These are phyloP conservation scores for Tympanuchus pallidicinctus DNA, from an alignment of 2,113 vertebrate genomes.

Conservation along the genomic window DNA sequence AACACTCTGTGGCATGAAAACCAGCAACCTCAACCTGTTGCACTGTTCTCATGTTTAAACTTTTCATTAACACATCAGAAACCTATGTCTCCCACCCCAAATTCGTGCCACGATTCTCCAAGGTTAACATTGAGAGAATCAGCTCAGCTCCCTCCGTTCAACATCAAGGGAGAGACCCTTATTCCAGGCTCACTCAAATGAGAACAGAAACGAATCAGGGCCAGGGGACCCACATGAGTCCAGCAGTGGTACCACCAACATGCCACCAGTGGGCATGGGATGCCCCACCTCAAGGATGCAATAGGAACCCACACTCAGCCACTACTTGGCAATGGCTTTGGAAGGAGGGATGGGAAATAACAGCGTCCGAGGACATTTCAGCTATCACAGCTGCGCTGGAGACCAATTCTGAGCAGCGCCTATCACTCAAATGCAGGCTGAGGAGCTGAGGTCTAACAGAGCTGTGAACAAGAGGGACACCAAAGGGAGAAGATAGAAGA, in stretches of 20 bases:
- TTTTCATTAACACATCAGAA: not conserved
- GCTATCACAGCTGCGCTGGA: fast-evolving
- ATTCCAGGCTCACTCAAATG: not conserved
- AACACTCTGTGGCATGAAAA: not conserved
- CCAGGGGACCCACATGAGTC: not conserved
- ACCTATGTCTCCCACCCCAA: not conserved
- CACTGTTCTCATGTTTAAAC: not conserved
- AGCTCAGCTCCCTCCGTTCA: fast-evolving
- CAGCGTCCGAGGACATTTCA: not conserved
- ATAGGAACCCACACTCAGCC: not conserved
- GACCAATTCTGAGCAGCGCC: not conserved
- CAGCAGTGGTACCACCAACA: fast-evolving
- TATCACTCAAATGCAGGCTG: not conserved
- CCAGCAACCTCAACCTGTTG: not conserved
- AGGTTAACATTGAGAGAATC: not conserved
- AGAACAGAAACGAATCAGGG: not conserved
- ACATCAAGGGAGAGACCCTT: not conserved
- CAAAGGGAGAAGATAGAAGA: conserved; percentile 2
- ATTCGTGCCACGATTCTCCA: not conserved
- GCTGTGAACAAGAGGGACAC: not conserved
- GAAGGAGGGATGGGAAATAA: not conserved
- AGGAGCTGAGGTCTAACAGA: not conserved
- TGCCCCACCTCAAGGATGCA: not conserved
- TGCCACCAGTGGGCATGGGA: not conserved
- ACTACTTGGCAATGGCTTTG: not conserved